A percentile compares a stretch with the other conserved stretches of the same genome.
These are phyloP conservation scores for Sarcoramphus papa DNA, from an alignment of 2,797 vertebrate genomes.

Conservation along the genomic window DNA sequence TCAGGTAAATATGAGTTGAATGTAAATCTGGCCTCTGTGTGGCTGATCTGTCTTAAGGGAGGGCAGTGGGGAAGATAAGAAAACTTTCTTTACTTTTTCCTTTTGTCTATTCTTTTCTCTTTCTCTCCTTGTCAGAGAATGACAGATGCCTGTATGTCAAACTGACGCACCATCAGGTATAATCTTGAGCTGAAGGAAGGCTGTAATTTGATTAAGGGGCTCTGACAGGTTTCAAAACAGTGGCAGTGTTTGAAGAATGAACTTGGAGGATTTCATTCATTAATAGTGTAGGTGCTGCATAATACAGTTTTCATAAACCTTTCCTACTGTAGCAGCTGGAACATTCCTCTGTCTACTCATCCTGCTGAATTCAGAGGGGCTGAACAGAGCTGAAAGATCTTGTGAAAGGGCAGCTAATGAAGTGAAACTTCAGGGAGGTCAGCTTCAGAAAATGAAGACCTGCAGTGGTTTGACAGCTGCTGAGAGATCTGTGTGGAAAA, in stretches of 20 bases:
- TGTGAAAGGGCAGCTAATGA: not conserved
- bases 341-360: not conserved
- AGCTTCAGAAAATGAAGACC: not conserved
- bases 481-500: not conserved
- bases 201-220: not conserved
- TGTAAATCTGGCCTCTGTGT: not conserved
- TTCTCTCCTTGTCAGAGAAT: not conserved
- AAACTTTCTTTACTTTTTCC: not conserved
- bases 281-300: not conserved
- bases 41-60: not conserved
- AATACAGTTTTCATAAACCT: not conserved
- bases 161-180: not conserved
- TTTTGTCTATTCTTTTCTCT: not conserved
- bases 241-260: not conserved
- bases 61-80: not conserved
- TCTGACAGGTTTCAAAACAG: not conserved
- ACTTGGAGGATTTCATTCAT: slow-evolving; percentile 2
- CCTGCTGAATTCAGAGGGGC: not conserved
- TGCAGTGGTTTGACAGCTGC: not conserved
- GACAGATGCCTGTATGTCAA: not conserved
- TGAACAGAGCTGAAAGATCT: not conserved
- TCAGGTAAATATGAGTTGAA: not conserved
- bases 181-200: not conserved
- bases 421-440: not conserved
- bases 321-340: not conserved